Evolutionary conservation across 2,888 invertebrate species (phyloP), one percentile per base, ranked within the genome.

Genomic region (Agapetus fuscipes): DNA sequence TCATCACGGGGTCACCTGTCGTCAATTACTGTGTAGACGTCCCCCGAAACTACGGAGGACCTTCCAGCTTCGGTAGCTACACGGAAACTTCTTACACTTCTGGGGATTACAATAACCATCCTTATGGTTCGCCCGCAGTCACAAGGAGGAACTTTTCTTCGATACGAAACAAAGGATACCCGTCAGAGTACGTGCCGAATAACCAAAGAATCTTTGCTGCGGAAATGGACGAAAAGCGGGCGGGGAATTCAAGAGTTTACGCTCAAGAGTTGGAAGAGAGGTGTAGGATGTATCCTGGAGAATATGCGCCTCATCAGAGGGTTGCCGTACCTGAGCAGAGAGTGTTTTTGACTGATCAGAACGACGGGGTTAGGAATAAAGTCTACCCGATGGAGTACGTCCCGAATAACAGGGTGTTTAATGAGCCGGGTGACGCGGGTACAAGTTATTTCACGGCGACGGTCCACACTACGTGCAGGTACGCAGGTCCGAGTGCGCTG

Each of bases 371-470:
- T 12, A 40, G 37, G 3, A 41, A 43, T 16, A n/a, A n/a, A n/a
- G 9, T 4, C 9, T 20, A n/a, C 17, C 31, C 34, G 3, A 30
- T 27, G 6, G 45, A 40, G 15, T 30, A 29, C 13, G 26, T 30
- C 7, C 34, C 46, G 6, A 41, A 46, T 16, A n/a, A n/a, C n/a
- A n/a, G n/a, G n/a, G n/a, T n/a, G n/a, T n/a, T n/a, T n/a, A n/a
- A n/a, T n/a, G n/a, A n/a, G n/a, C n/a, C n/a, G n/a, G n/a, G n/a
- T n/a, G n/a, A n/a, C n/a, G 43, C 29, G 5, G 43, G 46, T 7
- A 48, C 48, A 2, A 48, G 37, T 25, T 48, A 48, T 31, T 48
- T 48, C 33, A 44, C 43, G 4, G 37, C 48, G 2, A 43, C 48
- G 3, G 45, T 45, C 3, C 46, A 43, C 31, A 41, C 48, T 3